phyloP scores from a whole-genome alignment of 1,140 invertebrate species.

The Drosophila parabipectinata region DNA sequence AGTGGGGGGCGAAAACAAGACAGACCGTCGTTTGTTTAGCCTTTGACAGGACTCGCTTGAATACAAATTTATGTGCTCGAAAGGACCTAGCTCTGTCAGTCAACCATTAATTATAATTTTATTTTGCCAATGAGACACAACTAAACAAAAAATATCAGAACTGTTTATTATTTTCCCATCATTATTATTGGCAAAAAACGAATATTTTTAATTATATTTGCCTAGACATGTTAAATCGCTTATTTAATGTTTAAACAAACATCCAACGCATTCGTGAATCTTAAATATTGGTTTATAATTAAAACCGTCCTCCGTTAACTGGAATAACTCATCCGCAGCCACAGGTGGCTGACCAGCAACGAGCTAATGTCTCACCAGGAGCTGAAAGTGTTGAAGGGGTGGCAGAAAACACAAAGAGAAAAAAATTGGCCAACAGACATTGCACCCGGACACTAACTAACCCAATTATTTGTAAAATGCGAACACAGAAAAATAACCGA shows the following conservation, averaged over 20 bases:
- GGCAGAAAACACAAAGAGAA: not conserved
- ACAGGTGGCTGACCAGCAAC: conserved; percentile 21
- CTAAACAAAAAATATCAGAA: not conserved
- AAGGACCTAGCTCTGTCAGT: conserved; percentile 27
- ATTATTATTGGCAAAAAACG: not conserved
- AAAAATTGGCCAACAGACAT: conserved; percentile 35
- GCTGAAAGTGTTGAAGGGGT: conserved; percentile 16
- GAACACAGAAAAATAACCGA: conserved; percentile 18
- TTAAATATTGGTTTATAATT: not conserved
- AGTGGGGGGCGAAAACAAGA: conserved; percentile 59
- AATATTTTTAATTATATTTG: conserved; percentile 2
- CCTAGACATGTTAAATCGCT: not conserved
- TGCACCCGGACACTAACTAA: conserved; percentile 65
- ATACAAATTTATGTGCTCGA: conserved; percentile 69
- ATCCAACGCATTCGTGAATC: not conserved
- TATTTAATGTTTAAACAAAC: conserved; percentile 1
- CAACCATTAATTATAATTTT: conserved; percentile 3
- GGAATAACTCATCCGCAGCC: not conserved
- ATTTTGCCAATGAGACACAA: not conserved
- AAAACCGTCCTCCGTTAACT: not conserved
- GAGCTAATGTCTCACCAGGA: conserved; percentile 31
- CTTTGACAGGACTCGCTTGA: conserved; percentile 41
- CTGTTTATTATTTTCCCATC: no score
- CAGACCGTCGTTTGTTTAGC: conserved; percentile 70
- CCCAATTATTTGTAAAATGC: conserved; percentile 74